A percentile compares a stretch with the other conserved stretches of the same genome.
These are phyloP conservation scores for Bombus terrestris DNA, from an alignment of 1,140 invertebrate genomes.

Conservation along the genomic window DNA sequence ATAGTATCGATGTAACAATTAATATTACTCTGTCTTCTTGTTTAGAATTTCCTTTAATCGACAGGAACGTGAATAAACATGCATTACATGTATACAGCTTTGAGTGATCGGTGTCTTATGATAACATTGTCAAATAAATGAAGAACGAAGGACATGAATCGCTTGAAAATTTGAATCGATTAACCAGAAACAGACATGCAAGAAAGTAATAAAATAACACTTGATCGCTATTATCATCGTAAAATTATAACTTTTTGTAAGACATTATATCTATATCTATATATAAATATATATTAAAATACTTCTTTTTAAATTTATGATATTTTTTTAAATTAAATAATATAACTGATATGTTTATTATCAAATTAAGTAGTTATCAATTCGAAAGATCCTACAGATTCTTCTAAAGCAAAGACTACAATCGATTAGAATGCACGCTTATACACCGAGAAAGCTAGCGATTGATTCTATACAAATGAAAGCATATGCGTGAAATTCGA, in stretches of 20 bases:
- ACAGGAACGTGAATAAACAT: neutral
- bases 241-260: neutral
- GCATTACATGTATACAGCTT: neutral
- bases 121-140: neutral
- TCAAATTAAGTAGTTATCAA: neutral
- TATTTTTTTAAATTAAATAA: too few relatives aligned
- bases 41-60: neutral
- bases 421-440: neutral
- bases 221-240: neutral
- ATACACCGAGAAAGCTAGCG: neutral
- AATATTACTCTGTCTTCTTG: neutral
- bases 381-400: neutral
- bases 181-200: neutral
- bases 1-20: neutral
- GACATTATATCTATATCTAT: too few relatives aligned
- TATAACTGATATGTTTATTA: neutral
- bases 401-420: neutral
- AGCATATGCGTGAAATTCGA: neutral
- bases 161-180: neutral
- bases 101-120: neutral
- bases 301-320: too few relatives aligned
- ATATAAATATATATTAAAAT: too few relatives aligned
- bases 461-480: neutral
- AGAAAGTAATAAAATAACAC: constrained; percentile 5
- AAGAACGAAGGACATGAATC: neutral